Percentiles rank a stretch among this genome's conserved stretches.
Evolutionary conservation across 2,797 vertebrate genomes (phyloP).

Genomic region (Hippocampus kuda): DNA sequence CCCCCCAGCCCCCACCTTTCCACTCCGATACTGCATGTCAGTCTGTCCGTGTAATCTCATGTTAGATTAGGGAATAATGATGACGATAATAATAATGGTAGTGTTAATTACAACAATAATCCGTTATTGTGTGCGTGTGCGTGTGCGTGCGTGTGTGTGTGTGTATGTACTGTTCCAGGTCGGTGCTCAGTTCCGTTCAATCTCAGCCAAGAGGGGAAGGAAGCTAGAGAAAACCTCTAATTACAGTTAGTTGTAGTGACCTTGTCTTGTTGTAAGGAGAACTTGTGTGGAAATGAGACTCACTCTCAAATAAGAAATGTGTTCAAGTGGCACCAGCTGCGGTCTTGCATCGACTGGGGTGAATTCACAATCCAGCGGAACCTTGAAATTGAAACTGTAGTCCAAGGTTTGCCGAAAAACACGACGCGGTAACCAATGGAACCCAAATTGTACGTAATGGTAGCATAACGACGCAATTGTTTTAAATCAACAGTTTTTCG

Average conservation of each 20-base stretch:
- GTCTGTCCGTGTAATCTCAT: conserved; percentile 67
- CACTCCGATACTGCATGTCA: conserved; percentile 65
- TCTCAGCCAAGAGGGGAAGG: conserved; percentile 53
- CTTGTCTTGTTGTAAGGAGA: conserved; percentile 59
- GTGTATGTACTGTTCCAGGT: conserved; percentile 66
- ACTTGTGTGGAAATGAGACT: conserved; percentile 27
- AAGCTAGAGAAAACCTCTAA: conserved; percentile 58
- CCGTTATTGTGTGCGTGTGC: conserved; percentile 61
- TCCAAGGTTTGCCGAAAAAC: background rate
- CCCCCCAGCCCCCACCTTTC: background rate
- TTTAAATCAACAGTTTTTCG: too few relatives aligned
- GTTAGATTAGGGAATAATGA: conserved; percentile 67
- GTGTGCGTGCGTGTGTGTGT: conserved; percentile 62
- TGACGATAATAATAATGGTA: conserved; percentile 60
- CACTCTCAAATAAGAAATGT: conserved; percentile 31
- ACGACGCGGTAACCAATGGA: too few relatives aligned
- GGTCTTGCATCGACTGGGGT: conserved; percentile 12
- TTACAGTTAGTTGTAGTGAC: conserved; percentile 67
- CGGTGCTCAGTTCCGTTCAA: conserved; percentile 64
- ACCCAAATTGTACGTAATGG: too few relatives aligned
- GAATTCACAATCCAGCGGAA: background rate
- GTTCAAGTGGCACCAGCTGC: conserved; percentile 33
- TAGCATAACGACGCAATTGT: too few relatives aligned
- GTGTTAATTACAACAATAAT: conserved; percentile 67
- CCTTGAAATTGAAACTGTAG: background rate